Base-by-base conservation (phyloP, 2,888 invertebrate species). In the Scaptomyza flava region DNA sequence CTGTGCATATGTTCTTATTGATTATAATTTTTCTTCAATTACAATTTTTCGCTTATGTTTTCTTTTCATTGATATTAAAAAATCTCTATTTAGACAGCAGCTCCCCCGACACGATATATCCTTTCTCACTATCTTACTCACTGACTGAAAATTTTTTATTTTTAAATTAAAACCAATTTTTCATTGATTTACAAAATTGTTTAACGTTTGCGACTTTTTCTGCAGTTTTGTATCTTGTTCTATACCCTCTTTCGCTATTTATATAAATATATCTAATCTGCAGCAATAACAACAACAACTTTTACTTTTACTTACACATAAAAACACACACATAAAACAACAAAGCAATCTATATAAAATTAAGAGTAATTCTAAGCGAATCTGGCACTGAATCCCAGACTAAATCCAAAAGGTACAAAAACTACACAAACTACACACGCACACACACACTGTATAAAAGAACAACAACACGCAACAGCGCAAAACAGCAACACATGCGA, bases 201-300 rank as follows among this genome's bases (percentile, higher is more conserved):
- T 54, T 11, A 70, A 53, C 45, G 50, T 66, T 73, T 73, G 53
- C 57, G 56, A 45, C 57, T 68, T 9, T n/a, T 38, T 65, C 38
- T 48, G n/a, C 63, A 66, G 43, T 58, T 68, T 50, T 58, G 54
- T 61, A 69, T 45, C 59, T 60, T 73, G 43, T 60, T 64, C 54
- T 71, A 17, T 56, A 36, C 2, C n/a, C 12, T 12, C n/a, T 14
- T 31, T 57, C 27, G 47, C 41, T 41, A 23, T 46, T 38, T 46
- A 50, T 62, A 50, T 50, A n/a, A 30, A 45, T 17, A 36, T 33
- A 59, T 68, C 65, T 64, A 65, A 68, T 72, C 79, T 81, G 79
- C 73, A 72, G 77, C 75, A 80, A 80, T 63, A 76, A 77, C 72
- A 75, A 76, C 54, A 62, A 77, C 60, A 58, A 74, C 51, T 43